Evolutionary conservation across 2,888 invertebrate species (phyloP).

Genomic region (Eupelmus urozonus): DNA sequence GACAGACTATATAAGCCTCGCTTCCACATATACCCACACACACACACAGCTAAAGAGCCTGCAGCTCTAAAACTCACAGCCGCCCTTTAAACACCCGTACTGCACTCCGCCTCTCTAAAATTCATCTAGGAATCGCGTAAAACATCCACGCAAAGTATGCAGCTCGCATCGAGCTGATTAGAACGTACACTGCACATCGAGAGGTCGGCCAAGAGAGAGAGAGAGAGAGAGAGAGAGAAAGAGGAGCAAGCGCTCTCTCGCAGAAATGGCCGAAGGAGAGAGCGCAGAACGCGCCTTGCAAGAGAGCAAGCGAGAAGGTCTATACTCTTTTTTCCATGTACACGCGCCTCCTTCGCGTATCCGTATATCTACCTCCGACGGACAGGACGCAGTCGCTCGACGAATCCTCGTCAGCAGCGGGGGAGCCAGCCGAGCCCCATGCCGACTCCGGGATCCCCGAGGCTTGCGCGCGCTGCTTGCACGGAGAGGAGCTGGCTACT

Average conservation of each 20-base stretch:
- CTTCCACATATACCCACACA: not conserved
- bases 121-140: no score
- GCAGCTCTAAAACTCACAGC: no score
- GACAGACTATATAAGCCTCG: not conserved
- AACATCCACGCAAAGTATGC: no score
- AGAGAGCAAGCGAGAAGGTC: no score
- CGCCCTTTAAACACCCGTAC: not conserved
- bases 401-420: not conserved
- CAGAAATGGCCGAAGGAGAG: conserved; percentile 59
- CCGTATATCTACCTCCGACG: not conserved
- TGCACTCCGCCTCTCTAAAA: no score
- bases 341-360: no score
- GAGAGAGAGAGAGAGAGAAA: not conserved
- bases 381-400: no score
- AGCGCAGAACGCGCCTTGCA: not conserved
- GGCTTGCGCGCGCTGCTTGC: conserved; percentile 62
- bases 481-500: conserved; percentile 61
- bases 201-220: not conserved
- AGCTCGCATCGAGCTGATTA: not conserved
- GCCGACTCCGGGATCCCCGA: no score
- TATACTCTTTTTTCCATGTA: no score
- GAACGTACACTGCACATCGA: no score
- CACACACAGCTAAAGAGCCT: not conserved
- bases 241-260: conserved; percentile 60
- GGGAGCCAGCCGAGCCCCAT: no score